phyloP scores from a whole-genome alignment of 2,797 vertebrate species.

The Diplodus sargus region DNA sequence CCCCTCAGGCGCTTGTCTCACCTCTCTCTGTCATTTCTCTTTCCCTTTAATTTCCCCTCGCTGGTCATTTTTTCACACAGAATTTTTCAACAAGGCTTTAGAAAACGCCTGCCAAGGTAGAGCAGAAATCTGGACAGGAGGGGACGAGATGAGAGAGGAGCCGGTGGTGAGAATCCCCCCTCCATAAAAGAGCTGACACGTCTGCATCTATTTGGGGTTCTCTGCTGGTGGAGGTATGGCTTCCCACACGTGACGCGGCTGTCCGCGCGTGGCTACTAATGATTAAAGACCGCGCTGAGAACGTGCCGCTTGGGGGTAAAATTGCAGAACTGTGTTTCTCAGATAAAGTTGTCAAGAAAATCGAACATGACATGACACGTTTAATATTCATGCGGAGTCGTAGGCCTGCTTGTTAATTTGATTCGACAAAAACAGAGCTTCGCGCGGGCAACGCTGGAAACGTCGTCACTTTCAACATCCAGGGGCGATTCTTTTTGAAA shows the following conservation, averaged over 20 bases:
- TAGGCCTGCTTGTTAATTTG: conserved; percentile 18
- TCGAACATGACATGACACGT: neutral
- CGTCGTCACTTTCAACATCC: neutral
- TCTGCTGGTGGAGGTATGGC: conserved; percentile 46
- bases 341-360: conserved; percentile 27
- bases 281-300: conserved; percentile 21
- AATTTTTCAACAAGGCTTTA: conserved; percentile 45
- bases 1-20: conserved; percentile 61
- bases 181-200: conserved; percentile 44
- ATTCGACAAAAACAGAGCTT: neutral
- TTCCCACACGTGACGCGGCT: neutral
- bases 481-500: conserved; percentile 8
- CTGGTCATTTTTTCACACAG: conserved; percentile 70
- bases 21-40: conserved; percentile 63
- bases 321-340: neutral
- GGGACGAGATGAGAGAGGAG: conserved; percentile 48
- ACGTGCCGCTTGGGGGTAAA: conserved; percentile 25
- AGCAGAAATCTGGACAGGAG: conserved; percentile 41
- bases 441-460: neutral
- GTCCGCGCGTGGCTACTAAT: conserved; percentile 29
- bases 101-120: conserved; percentile 55
- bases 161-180: conserved; percentile 26
- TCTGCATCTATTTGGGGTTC: conserved; percentile 32
- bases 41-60: conserved; percentile 69
- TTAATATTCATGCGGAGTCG: conserved; percentile 8